Evolutionary conservation across 2,113 vertebrate species (phyloP).

Genomic region (Hypomesus transpacificus): DNA sequence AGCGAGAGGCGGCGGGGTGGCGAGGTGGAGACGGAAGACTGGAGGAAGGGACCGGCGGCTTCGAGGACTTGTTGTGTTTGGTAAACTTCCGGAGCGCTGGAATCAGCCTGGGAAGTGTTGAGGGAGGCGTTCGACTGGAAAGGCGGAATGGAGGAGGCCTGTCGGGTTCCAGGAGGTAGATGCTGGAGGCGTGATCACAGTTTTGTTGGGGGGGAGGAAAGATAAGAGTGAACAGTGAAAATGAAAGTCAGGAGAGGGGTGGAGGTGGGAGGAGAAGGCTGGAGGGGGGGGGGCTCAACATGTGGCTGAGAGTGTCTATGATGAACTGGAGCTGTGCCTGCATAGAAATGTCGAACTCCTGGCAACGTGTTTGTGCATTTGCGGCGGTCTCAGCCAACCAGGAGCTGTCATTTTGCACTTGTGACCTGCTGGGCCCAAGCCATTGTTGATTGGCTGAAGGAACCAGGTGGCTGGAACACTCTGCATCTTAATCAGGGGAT

Average conservation of each 20-base stretch:
- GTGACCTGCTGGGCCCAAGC: neutral
- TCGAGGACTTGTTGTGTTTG: neutral
- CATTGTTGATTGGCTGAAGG: slow-evolving; percentile 1
- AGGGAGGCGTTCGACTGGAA: too few relatives aligned
- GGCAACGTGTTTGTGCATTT: too few relatives aligned
- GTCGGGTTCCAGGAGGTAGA: too few relatives aligned
- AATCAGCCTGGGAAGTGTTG: neutral
- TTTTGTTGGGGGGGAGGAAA: too few relatives aligned
- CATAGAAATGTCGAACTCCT: neutral
- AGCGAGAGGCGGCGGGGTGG: neutral
- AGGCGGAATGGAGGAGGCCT: too few relatives aligned
- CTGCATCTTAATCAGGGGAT: neutral
- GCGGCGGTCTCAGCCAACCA: neutral
- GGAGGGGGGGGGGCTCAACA: neutral
- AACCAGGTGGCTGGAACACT: neutral
- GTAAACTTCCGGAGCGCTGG: neutral
- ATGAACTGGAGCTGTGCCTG: neutral
- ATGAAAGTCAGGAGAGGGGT: neutral
- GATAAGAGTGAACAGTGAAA: too few relatives aligned
- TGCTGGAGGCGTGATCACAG: too few relatives aligned
- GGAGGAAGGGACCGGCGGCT: slow-evolving; percentile 58
- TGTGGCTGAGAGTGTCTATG: neutral
- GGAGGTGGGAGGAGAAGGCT: neutral
- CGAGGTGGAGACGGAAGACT: slow-evolving; percentile 60
- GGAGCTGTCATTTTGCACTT: neutral